Evolutionary conservation across 2,113 vertebrate genomes (phyloP).

Genomic region (Tylochromis polylepis): DNA sequence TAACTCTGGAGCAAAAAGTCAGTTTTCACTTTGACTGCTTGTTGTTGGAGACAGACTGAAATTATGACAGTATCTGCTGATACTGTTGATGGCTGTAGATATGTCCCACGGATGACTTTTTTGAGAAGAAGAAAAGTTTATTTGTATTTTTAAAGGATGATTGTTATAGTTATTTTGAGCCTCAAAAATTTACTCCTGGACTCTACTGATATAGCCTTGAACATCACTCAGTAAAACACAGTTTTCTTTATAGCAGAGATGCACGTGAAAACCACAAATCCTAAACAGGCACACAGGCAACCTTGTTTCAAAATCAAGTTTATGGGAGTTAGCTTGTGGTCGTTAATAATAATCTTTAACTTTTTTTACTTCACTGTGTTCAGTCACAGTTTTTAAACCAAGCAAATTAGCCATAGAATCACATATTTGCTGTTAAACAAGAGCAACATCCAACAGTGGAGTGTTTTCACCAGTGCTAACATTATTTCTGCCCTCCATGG

Average conservation of each 20-base stretch:
- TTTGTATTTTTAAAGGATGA: neutral
- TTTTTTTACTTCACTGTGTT: neutral
- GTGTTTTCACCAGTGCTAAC: neutral
- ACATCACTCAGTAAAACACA: neutral
- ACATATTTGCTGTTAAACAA: neutral
- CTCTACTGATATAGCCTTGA: neutral
- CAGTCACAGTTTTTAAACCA: neutral
- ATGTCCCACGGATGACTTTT: neutral
- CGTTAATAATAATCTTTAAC: neutral
- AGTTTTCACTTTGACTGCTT: neutral
- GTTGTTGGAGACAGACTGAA: neutral
- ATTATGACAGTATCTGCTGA: neutral
- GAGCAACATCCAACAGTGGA: neutral
- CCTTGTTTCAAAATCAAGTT: neutral
- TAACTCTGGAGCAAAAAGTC: neutral
- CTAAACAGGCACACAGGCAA: neutral
- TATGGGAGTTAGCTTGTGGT: neutral
- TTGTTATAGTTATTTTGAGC: neutral
- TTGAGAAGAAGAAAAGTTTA: neutral
- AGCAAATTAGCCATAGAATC: neutral
- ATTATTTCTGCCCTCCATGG: neutral
- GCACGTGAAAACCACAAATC: neutral
- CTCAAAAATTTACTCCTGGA: neutral
- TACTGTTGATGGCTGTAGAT: neutral
- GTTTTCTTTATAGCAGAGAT: neutral